A percentile compares a stretch with the other conserved stretches of the same genome.
Conservation (phyloP, 2,113 vertebrate genomes). For the Epinephelus fuscoguttatus region DNA sequence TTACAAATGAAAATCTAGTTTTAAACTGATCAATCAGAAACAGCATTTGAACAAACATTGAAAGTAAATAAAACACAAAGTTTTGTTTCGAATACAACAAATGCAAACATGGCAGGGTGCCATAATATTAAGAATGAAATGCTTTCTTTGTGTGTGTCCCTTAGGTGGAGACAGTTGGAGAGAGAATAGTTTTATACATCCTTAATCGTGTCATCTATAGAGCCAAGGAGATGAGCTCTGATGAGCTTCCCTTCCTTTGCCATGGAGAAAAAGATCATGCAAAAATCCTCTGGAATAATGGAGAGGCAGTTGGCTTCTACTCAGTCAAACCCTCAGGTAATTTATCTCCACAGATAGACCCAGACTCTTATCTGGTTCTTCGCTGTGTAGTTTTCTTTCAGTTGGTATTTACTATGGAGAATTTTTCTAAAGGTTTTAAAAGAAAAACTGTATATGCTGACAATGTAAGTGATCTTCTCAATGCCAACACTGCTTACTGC, state of each 20-base stretch:
- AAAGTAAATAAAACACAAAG: neutral
- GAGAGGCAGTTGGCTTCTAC: slow-evolving; percentile 94
- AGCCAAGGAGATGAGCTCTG: slow-evolving; percentile 87
- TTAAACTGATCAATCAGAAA: no score
- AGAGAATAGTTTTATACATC: slow-evolving; percentile 92
- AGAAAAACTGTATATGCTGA: no score
- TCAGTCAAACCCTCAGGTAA: slow-evolving; percentile 92
- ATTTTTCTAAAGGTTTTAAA: neutral
- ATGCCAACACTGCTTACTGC: neutral
- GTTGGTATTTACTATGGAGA: neutral
- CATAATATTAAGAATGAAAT: neutral
- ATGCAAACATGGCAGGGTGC: neutral
- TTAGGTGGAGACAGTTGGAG: slow-evolving; percentile 89
- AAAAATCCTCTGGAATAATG: slow-evolving; percentile 92
- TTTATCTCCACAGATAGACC: neutral
- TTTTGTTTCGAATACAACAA: neutral
- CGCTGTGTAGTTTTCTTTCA: no score
- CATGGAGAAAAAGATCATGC: slow-evolving; percentile 88
- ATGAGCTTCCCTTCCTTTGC: slow-evolving; percentile 90
- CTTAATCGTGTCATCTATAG: slow-evolving; percentile 93
- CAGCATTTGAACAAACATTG: neutral
- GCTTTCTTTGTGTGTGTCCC: slow-evolving; percentile 7
- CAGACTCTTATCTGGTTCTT: neutral
- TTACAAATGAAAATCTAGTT: no score
- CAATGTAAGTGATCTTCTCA: neutral